Base-by-base conservation (phyloP, 2,888 invertebrate genomes). In the Nemurella pictetii region DNA sequence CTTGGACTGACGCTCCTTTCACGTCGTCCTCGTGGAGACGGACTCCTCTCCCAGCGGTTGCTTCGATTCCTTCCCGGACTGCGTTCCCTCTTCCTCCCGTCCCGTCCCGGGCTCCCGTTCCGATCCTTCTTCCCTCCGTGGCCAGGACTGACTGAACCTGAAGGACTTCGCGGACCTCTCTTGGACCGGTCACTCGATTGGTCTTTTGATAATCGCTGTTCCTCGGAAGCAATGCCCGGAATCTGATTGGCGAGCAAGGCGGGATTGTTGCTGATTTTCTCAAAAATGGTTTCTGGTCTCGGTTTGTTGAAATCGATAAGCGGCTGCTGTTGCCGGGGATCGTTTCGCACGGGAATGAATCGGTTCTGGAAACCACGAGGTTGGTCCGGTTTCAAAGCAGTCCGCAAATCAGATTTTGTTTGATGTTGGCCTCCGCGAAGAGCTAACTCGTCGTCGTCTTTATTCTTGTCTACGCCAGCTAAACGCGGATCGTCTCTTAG, bases 121-220 rank as follows among this genome's bases (percentile, higher is more conserved):
- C 73, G 15, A n/a, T 36, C 55, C 55, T 84, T 84, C 84, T 28
- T 84, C 25, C 27, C 12, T 20, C 20, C 25, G 20, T 78, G 72
- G 20, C 80, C 26, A 28, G 82, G 72, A n/a, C 28, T 36, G 3
- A 82, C 82, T 72, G 82, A 82, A 32, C 55, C 55, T n/a, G 85
- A 83, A 15, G 85, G 85, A n/a, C 85, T 85, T 5, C 85, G 82
- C 5, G 82, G 85, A 12, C 85, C 85, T 36, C 85, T 15, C 25
- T 74, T 73, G 15, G 30, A 72, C 9, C 12, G 12, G 5, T 78
- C 35, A 15, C n/a, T 29, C 5, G 84, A 29, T n/a, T 25, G n/a
- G n/a, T n/a, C 77, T 30, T 84, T 75, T 9, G 74, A 15, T 35
- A 25, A 26, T 7, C 30, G 80, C 29, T 55, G 74, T 0, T 75